These are phyloP conservation scores for Garra rufa DNA, from an alignment of 2,113 vertebrate species.

Conservation along the genomic window DNA sequence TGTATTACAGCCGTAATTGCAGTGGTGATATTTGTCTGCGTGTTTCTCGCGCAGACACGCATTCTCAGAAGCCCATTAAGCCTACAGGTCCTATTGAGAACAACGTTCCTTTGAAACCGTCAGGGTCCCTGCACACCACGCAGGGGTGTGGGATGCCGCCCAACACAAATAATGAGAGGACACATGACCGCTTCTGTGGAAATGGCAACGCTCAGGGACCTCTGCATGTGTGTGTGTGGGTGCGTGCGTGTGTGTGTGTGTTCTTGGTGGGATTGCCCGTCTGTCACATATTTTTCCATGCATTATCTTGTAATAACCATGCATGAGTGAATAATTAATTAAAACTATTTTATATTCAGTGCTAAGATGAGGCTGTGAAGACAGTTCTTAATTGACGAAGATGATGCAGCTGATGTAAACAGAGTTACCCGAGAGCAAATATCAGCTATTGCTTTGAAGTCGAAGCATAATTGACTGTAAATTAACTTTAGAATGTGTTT, in stretches of 20 bases:
- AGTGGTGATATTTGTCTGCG: conserved; percentile 78
- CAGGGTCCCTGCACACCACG: conserved; percentile 73
- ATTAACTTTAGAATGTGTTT: background rate
- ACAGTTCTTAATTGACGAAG: background rate
- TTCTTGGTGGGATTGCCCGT: background rate
- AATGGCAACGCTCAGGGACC: conserved; percentile 43
- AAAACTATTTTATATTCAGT: conserved; percentile 1
- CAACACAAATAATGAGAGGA: conserved; percentile 75
- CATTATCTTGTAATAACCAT: conserved; percentile 14
- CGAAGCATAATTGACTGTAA: background rate
- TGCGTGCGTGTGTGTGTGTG: conserved; percentile 39
- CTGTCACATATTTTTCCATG: background rate
- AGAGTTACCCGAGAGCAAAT: background rate
- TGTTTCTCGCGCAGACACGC: conserved; percentile 50
- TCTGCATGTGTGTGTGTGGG: background rate
- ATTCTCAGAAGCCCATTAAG: conserved; percentile 74
- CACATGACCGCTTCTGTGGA: conserved; percentile 63
- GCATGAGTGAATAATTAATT: background rate
- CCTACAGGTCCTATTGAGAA: conserved; percentile 79
- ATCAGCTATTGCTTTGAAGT: background rate
- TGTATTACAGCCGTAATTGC: conserved; percentile 80
- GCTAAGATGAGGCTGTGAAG: background rate
- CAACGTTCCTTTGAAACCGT: conserved; percentile 76
- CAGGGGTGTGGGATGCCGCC: conserved; percentile 69
- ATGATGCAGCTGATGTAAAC: background rate